Conservation (phyloP, 2,113 vertebrate genomes). For the Ursus arctos region DNA sequence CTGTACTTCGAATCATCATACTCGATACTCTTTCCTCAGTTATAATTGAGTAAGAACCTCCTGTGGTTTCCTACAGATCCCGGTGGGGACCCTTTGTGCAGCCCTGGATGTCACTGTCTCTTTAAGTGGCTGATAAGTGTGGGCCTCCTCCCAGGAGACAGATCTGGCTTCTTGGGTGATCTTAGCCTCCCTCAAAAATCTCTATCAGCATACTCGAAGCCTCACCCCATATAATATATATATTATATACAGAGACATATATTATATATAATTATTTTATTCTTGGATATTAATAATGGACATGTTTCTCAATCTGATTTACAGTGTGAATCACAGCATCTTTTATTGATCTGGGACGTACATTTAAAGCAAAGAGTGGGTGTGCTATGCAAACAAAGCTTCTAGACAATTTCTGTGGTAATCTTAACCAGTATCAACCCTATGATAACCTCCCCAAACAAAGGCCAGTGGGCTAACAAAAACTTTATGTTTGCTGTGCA, state of each 20-base stretch:
- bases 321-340: background rate
- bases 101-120: background rate
- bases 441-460: background rate
- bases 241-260: background rate
- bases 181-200: background rate
- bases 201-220: background rate
- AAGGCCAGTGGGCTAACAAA: background rate
- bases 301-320: background rate
- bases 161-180: background rate
- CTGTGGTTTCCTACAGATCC: background rate
- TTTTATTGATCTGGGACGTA: background rate
- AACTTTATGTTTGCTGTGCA: background rate
- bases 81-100: background rate
- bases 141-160: background rate
- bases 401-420: background rate
- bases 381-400: background rate
- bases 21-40: background rate
- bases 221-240: background rate
- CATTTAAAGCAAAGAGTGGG: background rate
- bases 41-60: background rate
- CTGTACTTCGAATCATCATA: background rate
- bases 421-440: background rate
- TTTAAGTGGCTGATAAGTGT: background rate
- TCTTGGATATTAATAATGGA: background rate
- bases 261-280: background rate